Percentiles rank a stretch among this genome's conserved stretches.
phyloP scores from a whole-genome alignment of 2,113 vertebrate genomes.

The Pyxicephalus adspersus region DNA sequence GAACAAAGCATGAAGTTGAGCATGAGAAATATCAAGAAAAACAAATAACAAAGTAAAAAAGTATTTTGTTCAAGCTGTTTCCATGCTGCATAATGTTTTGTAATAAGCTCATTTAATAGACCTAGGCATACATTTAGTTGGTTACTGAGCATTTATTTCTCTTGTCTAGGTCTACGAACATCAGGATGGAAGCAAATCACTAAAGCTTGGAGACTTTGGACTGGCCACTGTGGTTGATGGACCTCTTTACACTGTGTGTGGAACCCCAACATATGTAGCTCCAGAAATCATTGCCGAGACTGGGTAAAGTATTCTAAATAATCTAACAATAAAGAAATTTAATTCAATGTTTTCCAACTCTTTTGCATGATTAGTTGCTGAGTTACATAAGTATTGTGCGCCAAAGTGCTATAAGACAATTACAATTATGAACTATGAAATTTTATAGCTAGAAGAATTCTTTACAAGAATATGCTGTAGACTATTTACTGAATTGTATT shows the following conservation, averaged over 20 bases:
- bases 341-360: not conserved
- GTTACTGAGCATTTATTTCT: not conserved
- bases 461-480: not conserved
- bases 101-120: too few relatives aligned
- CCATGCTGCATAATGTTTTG: too few relatives aligned
- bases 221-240: conserved; percentile 93
- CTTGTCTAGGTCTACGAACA: conserved; percentile 89
- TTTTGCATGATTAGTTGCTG: not conserved
- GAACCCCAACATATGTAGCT: conserved; percentile 96
- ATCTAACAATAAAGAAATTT: too few relatives aligned
- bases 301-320: conserved; percentile 74
- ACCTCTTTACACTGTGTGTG: conserved; percentile 91
- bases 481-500: not conserved
- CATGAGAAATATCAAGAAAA: too few relatives aligned
- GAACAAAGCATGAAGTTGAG: too few relatives aligned
- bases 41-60: too few relatives aligned
- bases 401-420: not conserved
- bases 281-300: conserved; percentile 96
- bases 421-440: not conserved
- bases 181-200: conserved; percentile 90
- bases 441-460: not conserved
- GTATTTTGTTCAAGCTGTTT: too few relatives aligned
- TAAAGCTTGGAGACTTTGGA: conserved; percentile 96
- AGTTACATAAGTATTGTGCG: not conserved
- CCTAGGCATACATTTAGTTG: too few relatives aligned